Conservation (phyloP, 1,140 invertebrate species). For the Andrena cerasifolii region DNA sequence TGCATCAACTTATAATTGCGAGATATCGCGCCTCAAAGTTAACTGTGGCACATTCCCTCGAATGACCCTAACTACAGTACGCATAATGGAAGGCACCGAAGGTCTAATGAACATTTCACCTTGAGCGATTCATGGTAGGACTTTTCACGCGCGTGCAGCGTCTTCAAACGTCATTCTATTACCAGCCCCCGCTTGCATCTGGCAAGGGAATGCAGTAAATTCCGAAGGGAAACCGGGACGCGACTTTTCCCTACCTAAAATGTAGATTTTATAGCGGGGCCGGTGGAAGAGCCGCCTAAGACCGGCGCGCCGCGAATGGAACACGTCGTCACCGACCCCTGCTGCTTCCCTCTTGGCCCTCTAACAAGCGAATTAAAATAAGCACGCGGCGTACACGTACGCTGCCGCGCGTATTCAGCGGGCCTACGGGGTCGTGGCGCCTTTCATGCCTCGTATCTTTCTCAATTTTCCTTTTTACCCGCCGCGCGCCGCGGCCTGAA, state of each 20-base stretch:
- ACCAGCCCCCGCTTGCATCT: neutral
- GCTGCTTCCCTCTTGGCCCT: constrained; percentile 27
- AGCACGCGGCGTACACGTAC: constrained; percentile 39
- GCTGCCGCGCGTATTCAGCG: constrained; percentile 46
- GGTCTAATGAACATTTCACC: neutral
- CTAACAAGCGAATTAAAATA: constrained; percentile 61
- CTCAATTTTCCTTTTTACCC: constrained; percentile 13
- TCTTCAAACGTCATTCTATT: neutral
- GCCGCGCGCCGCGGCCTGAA: too few species aligned
- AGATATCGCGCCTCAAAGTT: too few species aligned
- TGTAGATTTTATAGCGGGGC: neutral
- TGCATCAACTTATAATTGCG: too few species aligned
- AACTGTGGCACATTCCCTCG: too few species aligned
- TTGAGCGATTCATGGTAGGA: neutral
- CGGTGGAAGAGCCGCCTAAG: neutral
- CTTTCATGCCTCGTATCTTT: constrained; percentile 48
- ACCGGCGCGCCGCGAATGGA: constrained; percentile 27
- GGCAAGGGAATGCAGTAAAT: neutral
- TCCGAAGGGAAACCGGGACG: constrained; percentile 6
- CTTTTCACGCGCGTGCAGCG: too few species aligned
- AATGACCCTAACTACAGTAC: too few species aligned
- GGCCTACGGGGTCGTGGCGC: constrained; percentile 12
- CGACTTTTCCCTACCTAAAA: constrained; percentile 12
- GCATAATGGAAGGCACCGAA: too few species aligned
- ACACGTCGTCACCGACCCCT: constrained; percentile 26